Evolutionary conservation across 2,113 vertebrate genomes (phyloP), one percentile per base, ranked within the genome.

Genomic region (Dipodomys stephensi): DNA sequence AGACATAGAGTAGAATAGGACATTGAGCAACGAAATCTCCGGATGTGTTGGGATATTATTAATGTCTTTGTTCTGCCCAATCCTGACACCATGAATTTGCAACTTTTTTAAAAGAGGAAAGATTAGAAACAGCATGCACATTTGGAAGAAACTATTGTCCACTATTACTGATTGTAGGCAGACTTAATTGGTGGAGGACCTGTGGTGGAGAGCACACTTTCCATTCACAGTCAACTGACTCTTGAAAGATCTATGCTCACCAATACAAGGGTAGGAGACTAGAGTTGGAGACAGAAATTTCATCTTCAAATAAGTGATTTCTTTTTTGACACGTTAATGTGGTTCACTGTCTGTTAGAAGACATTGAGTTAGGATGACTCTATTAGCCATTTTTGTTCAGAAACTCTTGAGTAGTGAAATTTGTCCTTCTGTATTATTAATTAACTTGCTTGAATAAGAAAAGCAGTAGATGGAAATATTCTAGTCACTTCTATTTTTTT

Each of bases 131-230:
- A 94, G 64, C 87, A 94, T 73, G 79, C 74, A 94, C 83, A 95
- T 94, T 91, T 95, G 85, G 96, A 96, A 94, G 91, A 94, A 94
- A 92, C 53, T 72, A 93, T 91, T 97, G 87, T 94, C 79, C 95
- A 92, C 57, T 91, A 81, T 90, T 95, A 90, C 96, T 97, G 96
- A 97, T 96, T 95, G 94, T 95, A 94, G 96, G 73, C 67, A 93
- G 89, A 97, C 89, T 94, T 97, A 91, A 78, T 69, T 73, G 39
- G 68, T 60, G 8, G 11, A 88, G 23, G 20, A 92, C 49, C 30
- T 79, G 46, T 15, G 62, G 32, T 95, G 92, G 87, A 90, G 87
- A 95, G 53, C 22, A 88, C 30, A n/a, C 77, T 91, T 93, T 90
- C 18, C 46, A n/a, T 84, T 92, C 91, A 39, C 71, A 86, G 35